Percentiles rank a stretch among this genome's conserved stretches.
These are phyloP conservation scores for Gortyna flavago DNA, from an alignment of 2,888 invertebrate genomes.

Conservation along the genomic window DNA sequence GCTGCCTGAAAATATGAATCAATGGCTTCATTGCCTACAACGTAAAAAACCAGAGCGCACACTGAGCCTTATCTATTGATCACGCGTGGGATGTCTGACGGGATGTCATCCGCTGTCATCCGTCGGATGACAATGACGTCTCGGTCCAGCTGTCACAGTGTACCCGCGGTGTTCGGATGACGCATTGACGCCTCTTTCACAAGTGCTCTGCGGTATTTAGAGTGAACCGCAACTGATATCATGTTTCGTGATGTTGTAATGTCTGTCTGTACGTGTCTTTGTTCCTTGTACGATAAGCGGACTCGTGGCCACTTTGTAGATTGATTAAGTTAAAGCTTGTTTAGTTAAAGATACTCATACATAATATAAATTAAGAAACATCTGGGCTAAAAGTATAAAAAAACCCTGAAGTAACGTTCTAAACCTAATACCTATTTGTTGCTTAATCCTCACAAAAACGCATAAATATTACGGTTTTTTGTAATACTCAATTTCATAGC, in stretches of 20 bases:
- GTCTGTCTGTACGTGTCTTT: conserved; percentile 59
- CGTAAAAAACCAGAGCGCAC: conserved; percentile 60
- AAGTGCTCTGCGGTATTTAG: conserved; percentile 70
- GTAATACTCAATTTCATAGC: background rate
- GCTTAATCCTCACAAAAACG: background rate
- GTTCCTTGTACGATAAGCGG: conserved; percentile 59
- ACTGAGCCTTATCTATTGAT: conserved; percentile 78
- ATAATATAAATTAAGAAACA: background rate
- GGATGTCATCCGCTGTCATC: conserved; percentile 79
- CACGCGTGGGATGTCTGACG: conserved; percentile 73
- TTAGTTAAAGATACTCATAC: conserved; percentile 28
- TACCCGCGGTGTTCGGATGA: conserved; percentile 49
- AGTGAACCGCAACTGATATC: conserved; percentile 64
- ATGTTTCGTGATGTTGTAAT: conserved; percentile 67
- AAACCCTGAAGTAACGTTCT: background rate
- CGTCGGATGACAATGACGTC: conserved; percentile 59
- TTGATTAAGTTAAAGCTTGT: conserved; percentile 57
- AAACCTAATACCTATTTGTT: background rate
- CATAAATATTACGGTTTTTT: conserved; percentile 2
- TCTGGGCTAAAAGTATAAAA: background rate
- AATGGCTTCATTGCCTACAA: conserved; percentile 11
- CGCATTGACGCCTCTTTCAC: conserved; percentile 71
- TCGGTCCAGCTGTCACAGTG: conserved; percentile 50
- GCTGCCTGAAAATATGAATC: conserved; percentile 14
- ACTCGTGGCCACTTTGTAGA: conserved; percentile 63